Evolutionary conservation across 1,140 invertebrate genomes (phyloP), one percentile per base, ranked within the genome.

Genomic region (Bathynomus jamesi): DNA sequence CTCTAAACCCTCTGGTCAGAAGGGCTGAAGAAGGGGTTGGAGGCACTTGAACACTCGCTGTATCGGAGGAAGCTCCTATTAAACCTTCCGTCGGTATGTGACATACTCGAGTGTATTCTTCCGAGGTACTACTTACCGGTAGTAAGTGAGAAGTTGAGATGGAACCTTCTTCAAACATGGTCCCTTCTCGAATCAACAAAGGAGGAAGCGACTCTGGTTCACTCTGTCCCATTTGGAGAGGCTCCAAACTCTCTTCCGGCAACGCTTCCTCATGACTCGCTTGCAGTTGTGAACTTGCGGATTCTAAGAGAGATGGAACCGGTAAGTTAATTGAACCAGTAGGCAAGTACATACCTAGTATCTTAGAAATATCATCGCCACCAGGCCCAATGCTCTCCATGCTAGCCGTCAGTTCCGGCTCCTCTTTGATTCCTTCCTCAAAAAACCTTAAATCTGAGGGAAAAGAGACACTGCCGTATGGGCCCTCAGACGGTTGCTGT

Each of bases 341-440:
- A n/a, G 75, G 75, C 25, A 76, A 63, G 60, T 76, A 76, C 70
- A 76, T 73, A 21, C 75, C 75, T 25, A 76, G 30, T 46, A 76
- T 73, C 29, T 76, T 74, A 62, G 71, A 71, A 28, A 76, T 31
- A 69, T 76, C 75, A 71, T 71, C 72, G 13, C 75, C 75, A 46
- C 70, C 75, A 21, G 75, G 53, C 46, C 66, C 68, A 30, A 75
- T 75, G 30, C 70, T 69, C 60, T 71, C 73, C 65, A 76, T 69
- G 30, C 75, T 76, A 21, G 75, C 71, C 25, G 72, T 70, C 28
- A 76, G 72, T 27, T 76, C 75, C 61, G 71, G 75, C 31, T 76
- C 75, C 62, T 76, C 75, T 60, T 76, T 76, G 28, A 76, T 73
- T n/a, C 46, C 61, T 28, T 76, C 75, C 24, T 70, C 71, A 70